Evolutionary conservation across 2,113 vertebrate genomes (phyloP).

Genomic region (Mesocricetus auratus): DNA sequence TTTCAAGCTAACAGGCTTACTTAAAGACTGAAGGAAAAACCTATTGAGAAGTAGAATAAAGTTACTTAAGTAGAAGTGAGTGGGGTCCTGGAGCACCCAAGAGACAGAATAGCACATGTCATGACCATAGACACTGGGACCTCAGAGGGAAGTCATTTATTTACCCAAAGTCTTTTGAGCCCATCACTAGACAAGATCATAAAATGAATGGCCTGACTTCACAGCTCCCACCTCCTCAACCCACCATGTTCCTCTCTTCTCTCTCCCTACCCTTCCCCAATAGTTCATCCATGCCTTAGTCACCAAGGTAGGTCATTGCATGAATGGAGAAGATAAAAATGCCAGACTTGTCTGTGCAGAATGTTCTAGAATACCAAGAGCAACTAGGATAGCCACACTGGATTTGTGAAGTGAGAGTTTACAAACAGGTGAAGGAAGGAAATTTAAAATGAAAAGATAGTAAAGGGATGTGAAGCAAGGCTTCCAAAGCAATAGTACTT

Average conservation of each 20-base stretch:
- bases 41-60: background rate
- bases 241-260: background rate
- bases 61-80: background rate
- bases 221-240: background rate
- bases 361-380: background rate
- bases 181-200: background rate
- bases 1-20: background rate
- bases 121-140: background rate
- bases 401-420: slow-evolving; percentile 35
- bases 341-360: background rate
- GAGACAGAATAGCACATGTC: background rate
- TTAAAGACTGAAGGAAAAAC: background rate
- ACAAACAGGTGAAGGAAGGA: background rate
- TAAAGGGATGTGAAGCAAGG: background rate
- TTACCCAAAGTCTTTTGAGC: background rate
- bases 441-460: background rate
- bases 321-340: background rate
- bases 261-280: background rate
- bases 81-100: background rate
- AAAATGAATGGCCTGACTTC: background rate
- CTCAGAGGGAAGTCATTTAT: background rate
- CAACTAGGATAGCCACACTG: background rate
- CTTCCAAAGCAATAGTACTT: background rate
- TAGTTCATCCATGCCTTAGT: background rate
- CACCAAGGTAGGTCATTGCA: background rate